These are phyloP conservation scores for Scrobipalpa atriplicella DNA, from an alignment of 2,888 invertebrate genomes.

Conservation along the genomic window DNA sequence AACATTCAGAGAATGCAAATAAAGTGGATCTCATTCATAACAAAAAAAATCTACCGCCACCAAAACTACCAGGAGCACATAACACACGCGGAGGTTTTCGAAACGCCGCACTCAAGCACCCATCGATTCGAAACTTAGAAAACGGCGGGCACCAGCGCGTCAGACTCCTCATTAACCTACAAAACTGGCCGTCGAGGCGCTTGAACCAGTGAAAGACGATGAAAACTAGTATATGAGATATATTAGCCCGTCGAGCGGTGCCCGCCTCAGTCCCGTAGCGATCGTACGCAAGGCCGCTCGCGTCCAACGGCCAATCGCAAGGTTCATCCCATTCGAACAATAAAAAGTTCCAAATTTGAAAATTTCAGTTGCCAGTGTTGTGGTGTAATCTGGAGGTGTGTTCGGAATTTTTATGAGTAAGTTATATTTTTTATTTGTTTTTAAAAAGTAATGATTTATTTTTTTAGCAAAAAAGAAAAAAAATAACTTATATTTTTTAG, in stretches of 20 bases:
- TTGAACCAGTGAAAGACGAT: conserved; percentile 76
- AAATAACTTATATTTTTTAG: no score
- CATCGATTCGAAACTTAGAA: conserved; percentile 78
- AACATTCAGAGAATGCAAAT: not conserved
- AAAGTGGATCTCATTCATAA: not conserved
- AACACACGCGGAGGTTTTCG: conserved; percentile 11
- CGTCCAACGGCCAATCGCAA: conserved; percentile 34
- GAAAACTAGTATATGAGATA: conserved; percentile 78
- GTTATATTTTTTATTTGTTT: conserved; percentile 38
- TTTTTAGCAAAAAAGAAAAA: no score
- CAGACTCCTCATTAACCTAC: conserved; percentile 79
- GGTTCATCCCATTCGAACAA: conserved; percentile 30
- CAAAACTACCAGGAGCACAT: conserved; percentile 21
- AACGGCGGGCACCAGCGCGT: conserved; percentile 60
- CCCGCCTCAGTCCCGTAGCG: conserved; percentile 57
- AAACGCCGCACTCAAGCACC: conserved; percentile 44
- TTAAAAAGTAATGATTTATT: conserved; percentile 1
- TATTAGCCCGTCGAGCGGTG: conserved; percentile 61
- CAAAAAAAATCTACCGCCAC: conserved; percentile 19
- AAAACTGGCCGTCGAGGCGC: conserved; percentile 62
- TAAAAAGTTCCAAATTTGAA: conserved; percentile 40
- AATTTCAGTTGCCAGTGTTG: conserved; percentile 41
- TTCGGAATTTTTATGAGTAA: conserved; percentile 60
- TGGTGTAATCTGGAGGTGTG: conserved; percentile 52
- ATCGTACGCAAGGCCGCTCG: conserved; percentile 52